These are phyloP conservation scores for Formica exsecta DNA, from an alignment of 1,140 invertebrate species.

Conservation along the genomic window DNA sequence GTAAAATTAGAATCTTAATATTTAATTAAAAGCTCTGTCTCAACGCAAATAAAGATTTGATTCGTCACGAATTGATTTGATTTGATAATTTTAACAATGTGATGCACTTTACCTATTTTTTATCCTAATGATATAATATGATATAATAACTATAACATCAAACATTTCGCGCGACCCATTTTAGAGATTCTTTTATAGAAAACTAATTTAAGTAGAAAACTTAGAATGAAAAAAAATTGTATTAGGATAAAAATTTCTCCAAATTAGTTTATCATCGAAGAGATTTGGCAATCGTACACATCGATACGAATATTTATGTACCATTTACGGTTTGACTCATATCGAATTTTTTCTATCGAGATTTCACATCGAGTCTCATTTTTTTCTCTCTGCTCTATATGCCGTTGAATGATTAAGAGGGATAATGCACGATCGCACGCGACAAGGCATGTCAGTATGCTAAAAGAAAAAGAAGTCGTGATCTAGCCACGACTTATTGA, in stretches of 20 bases:
- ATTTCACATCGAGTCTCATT: neutral
- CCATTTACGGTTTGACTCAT: neutral
- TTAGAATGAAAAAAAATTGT: too few relatives aligned
- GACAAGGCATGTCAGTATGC: neutral
- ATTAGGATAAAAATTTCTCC: neutral
- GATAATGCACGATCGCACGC: neutral
- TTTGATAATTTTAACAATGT: too few relatives aligned
- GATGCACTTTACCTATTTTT: too few relatives aligned
- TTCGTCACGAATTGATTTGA: too few relatives aligned
- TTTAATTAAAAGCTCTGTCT: too few relatives aligned
- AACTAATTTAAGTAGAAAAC: too few relatives aligned
- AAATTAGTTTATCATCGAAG: neutral
- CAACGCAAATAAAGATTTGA: too few relatives aligned
- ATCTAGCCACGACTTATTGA: slow-evolving; percentile 20
- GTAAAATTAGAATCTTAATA: too few relatives aligned
- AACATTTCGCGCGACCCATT: too few relatives aligned
- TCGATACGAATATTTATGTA: neutral
- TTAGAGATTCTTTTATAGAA: too few relatives aligned
- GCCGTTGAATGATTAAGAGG: neutral
- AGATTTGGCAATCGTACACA: neutral
- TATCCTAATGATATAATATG: too few relatives aligned
- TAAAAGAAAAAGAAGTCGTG: neutral
- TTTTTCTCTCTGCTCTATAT: neutral
- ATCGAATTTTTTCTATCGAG: neutral
- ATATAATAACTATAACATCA: too few relatives aligned